Conservation (phyloP, 2,888 invertebrate genomes). For the Agriopis marginaria region DNA sequence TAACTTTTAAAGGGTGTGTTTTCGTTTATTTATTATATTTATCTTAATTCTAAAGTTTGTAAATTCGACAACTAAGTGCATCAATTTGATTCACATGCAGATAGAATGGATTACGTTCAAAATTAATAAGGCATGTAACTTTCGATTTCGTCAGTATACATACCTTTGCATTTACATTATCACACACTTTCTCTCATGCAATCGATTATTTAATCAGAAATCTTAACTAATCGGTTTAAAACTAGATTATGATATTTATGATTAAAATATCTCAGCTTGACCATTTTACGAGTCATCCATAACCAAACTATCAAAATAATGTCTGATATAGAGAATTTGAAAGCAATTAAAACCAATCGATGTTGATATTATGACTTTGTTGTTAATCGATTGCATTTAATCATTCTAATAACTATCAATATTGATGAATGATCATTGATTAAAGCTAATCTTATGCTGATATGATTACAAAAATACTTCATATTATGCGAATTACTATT, state of each 20-base stretch:
- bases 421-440: too few species aligned
- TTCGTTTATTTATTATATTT: neutral
- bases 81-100: constrained; percentile 10
- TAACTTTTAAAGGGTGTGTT: neutral
- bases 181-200: constrained; percentile 21
- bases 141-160: constrained; percentile 24
- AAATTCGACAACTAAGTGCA: neutral
- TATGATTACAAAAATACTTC: too few species aligned
- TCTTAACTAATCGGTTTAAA: constrained; percentile 7
- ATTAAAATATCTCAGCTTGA: neutral
- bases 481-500: too few species aligned
- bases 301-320: neutral
- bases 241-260: neutral
- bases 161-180: constrained; percentile 2
- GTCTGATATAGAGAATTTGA: neutral
- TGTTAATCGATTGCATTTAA: too few species aligned
- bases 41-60: too few species aligned
- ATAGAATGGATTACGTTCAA: constrained; percentile 20
- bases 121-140: constrained; percentile 18
- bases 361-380: too few species aligned
- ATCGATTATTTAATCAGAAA: constrained; percentile 9
- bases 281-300: neutral
- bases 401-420: too few species aligned
- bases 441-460: too few species aligned
- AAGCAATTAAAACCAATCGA: neutral